Evolutionary conservation across 1,140 invertebrate genomes (phyloP).

Genomic region (Schlechtendalia chinensis): DNA sequence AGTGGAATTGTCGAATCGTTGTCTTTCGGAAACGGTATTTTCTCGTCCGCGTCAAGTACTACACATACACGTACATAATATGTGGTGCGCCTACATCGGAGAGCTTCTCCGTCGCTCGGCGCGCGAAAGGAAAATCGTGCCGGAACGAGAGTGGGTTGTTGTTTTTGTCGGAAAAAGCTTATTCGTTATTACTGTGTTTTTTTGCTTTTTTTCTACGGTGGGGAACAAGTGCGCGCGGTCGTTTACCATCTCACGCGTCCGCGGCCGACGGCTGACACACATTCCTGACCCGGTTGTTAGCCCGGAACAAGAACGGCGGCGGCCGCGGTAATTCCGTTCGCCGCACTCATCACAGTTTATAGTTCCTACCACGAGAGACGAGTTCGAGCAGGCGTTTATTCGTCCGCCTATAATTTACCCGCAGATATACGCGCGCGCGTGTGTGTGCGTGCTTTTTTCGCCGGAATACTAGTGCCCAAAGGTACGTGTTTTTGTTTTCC

Average conservation of each 20-base stretch:
- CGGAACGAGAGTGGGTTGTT: conserved; percentile 37
- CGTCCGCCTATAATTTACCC: background rate
- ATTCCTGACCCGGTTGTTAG: conserved; percentile 49
- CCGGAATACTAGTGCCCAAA: background rate
- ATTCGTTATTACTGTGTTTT: background rate
- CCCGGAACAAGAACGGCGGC: conserved; percentile 46
- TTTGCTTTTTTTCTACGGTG: conserved; percentile 22
- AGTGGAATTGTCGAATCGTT: no score
- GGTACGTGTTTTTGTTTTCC: conserved; percentile 9
- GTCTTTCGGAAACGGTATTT: no score
- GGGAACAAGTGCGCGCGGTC: no score
- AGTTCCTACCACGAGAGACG: conserved; percentile 47
- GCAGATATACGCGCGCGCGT: background rate
- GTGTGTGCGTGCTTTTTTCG: conserved; percentile 7
- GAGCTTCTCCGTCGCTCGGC: background rate
- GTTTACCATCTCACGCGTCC: no score
- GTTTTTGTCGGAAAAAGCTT: no score
- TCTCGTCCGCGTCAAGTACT: no score
- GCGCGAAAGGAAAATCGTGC: conserved; percentile 41
- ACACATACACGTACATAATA: no score
- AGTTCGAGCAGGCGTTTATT: conserved; percentile 36
- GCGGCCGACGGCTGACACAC: conserved; percentile 33
- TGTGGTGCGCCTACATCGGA: no score
- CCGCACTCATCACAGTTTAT: conserved; percentile 19
- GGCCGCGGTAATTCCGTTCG: conserved; percentile 25